Base-by-base conservation (phyloP, 2,888 invertebrate species). In the Muscina levida region DNA sequence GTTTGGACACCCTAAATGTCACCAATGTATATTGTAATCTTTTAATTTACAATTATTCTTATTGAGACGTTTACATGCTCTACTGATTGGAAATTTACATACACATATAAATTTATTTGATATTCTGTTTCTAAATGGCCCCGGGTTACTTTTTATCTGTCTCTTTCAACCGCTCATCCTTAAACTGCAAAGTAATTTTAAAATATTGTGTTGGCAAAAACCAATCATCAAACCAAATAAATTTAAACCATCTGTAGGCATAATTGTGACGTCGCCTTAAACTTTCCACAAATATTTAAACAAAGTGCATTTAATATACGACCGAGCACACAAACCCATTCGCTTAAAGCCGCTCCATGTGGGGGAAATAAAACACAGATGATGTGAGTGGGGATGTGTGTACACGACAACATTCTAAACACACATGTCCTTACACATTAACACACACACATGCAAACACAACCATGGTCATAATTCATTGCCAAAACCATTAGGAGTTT, bases 401-500 rank as follows among this genome's bases (percentile, higher is more conserved):
- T 8, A 31, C 31, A 3, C 31, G 31, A n/a, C n/a, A n/a, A 39
- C 42, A 62, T 22, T 31, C 15, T 31, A 57, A 26, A 39, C 59
- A 39, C 59, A 42, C 22, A 22, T 37, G 37, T 6, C 19, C 59
- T 37, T 37, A 13, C 17, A 42, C 2, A 15, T 15, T n/a, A 37
- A 31, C 13, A 56, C n/a, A 56, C n/a, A 48, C 59, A 59, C 2
- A 44, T n/a, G n/a, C n/a, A n/a, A n/a, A n/a, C n/a, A 37, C 46
- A 68, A 44, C 71, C 44, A 53, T 51, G 51, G 72, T 37, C 59
- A 53, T 67, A 72, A 67, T 59, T 74, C 74, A 79, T 53, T 74
- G 79, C 71, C 71, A 73, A 62, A 75, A 42, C 57, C 59, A 26
- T 67, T 72, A 68, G 72, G 62, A 77, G 44, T 73, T 70, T 70